Base-by-base conservation (phyloP, 2,797 vertebrate genomes). In the Sparidentex hasta region DNA sequence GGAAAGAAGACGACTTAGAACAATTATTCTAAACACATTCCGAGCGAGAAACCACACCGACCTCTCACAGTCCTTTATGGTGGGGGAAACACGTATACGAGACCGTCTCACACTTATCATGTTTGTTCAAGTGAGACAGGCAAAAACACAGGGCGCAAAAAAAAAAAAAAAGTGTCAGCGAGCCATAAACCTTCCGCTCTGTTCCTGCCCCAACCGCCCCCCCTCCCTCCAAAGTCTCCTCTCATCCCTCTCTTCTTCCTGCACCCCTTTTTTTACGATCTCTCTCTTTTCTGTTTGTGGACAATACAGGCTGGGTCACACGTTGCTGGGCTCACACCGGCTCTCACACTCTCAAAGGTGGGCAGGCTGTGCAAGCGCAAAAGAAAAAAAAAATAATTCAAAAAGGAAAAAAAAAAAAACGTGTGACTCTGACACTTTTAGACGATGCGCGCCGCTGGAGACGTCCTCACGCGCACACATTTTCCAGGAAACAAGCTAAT, bases 241-340 rank as follows among this genome's bases (percentile, higher is more conserved):
- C 80, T 87, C 80, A 84, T 93, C 91, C 80, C 51, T 77, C 79
- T 84, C 91, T 80, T 90, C 91, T 87, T 91, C 90, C 92, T 93
- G 91, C 86, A 88, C 90, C 89, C 91, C 84, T 88, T 88, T 95
- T 76, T 95, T 94, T 92, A 94, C 84, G 84, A 92, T 81, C 86
- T 81, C 78, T 85, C 87, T 73, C 81, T 85, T 86, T 91, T 91
- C 82, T 91, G 87, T 84, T 78, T 17, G 47, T 73, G 92, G 86
- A 94, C 93, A 94, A 95, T 92, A 74, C 87, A 80, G 76, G 51
- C 74, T 47, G 69, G 21, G 79, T 92, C 80, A 84, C 90, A 92
- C 77, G 73, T 81, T 88, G 81, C 77, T 71, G 78, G 70, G 80
- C 77, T 88, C 88, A 83, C 83, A 90, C 74, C 72, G 68, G 58